Evolutionary conservation across 64 coral and sea anemone species (phyloP).

Genomic region (Actinia equina): DNA sequence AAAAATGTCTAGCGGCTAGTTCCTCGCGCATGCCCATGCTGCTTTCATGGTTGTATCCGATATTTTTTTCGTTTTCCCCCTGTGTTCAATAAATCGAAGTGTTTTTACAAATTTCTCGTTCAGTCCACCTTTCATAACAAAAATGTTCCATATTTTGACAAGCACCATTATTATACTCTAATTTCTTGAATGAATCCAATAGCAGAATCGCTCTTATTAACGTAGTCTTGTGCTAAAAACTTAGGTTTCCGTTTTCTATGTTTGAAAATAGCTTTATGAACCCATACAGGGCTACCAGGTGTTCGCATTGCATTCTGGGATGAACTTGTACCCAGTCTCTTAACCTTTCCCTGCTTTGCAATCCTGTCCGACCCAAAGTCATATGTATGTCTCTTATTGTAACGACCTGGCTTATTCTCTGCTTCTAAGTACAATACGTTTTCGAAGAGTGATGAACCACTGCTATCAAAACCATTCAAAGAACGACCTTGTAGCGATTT

Average conservation of each 20-base stretch:
- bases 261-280: slow-evolving; percentile 3
- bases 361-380: slow-evolving; percentile 10
- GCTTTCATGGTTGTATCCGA: no score
- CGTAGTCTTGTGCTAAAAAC: no score
- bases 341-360: not conserved
- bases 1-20: no score
- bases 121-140: no score
- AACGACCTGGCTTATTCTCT: not conserved
- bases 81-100: no score
- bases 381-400: slow-evolving; percentile 16
- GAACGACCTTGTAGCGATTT: not conserved
- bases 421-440: slow-evolving; percentile 13
- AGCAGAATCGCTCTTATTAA: not conserved
- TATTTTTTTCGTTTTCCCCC: no score
- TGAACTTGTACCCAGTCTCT: not conserved
- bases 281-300: slow-evolving; percentile 12
- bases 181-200: slow-evolving; percentile 8
- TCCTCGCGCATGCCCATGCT: no score
- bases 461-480: not conserved
- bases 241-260: slow-evolving; percentile 9
- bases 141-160: not conserved
- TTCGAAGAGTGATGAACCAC: slow-evolving; percentile 11
- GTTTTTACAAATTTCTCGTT: no score
- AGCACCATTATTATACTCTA: not conserved
- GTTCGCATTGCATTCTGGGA: not conserved